These are phyloP conservation scores for Hoplostethus mediterraneus DNA, from an alignment of 2,797 vertebrate genomes.

Conservation along the genomic window DNA sequence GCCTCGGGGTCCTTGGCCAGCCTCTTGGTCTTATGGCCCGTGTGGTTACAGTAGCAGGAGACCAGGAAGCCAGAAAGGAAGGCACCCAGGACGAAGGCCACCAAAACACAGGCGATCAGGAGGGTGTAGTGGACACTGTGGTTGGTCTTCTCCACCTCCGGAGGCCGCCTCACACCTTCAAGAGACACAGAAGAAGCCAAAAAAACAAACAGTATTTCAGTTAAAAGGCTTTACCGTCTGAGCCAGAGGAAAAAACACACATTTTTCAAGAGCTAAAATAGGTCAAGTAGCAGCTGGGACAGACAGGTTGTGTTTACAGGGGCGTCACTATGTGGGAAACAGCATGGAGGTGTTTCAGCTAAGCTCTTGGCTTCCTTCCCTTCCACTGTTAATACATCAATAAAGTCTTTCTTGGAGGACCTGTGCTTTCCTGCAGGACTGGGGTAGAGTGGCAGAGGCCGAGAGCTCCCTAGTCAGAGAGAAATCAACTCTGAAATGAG, in stretches of 20 bases:
- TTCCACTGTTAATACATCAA: constrained; percentile 72
- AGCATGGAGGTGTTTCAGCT: constrained; percentile 68
- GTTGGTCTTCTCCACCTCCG: constrained; percentile 84
- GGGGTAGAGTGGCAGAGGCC: constrained; percentile 42
- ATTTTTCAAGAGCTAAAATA: constrained; percentile 57
- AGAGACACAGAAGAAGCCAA: constrained; percentile 33
- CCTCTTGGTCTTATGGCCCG: constrained; percentile 85
- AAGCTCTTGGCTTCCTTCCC: constrained; percentile 55
- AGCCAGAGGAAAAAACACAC: constrained; percentile 15
- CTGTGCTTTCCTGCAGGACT: constrained; percentile 40
- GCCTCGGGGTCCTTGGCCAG: constrained; percentile 88
- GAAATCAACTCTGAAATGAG: constrained; percentile 71
- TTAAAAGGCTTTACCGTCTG: constrained; percentile 36
- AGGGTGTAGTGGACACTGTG: constrained; percentile 92
- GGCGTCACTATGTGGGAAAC: constrained; percentile 54
- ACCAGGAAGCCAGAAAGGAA: constrained; percentile 93
- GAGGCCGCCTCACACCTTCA: constrained; percentile 86
- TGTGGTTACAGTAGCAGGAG: constrained; percentile 92
- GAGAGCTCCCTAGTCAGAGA: constrained; percentile 60
- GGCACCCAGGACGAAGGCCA: constrained; percentile 91
- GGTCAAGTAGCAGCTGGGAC: constrained; percentile 70
- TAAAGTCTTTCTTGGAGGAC: constrained; percentile 54
- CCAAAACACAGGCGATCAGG: constrained; percentile 91
- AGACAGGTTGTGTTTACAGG: constrained; percentile 70
- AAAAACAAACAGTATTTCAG: constrained; percentile 27